Evolutionary conservation across 2,888 invertebrate species (phyloP).

Genomic region (Xanthostigma xanthostigma): DNA sequence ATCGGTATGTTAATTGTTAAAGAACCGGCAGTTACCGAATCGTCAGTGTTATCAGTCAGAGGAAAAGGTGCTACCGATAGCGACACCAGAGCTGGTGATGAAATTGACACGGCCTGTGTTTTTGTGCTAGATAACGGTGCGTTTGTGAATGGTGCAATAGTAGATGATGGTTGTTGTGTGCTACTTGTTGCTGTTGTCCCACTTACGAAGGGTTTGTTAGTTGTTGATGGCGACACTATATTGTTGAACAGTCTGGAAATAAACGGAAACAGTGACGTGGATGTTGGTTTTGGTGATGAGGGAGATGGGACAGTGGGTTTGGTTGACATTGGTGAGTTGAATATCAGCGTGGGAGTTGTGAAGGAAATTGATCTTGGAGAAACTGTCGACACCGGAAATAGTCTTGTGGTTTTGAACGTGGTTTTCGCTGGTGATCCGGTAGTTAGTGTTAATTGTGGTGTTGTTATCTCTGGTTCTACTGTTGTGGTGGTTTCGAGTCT

Average conservation of each 20-base stretch:
- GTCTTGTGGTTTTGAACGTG: constrained; percentile 18
- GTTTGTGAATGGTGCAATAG: background rate
- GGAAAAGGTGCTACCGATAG: background rate
- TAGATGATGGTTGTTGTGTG: background rate
- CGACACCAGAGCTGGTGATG: background rate
- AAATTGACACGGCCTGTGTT: background rate
- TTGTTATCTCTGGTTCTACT: background rate
- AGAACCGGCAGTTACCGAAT: background rate
- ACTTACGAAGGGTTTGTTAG: constrained; percentile 7
- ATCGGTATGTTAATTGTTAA: background rate
- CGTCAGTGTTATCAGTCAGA: constrained; percentile 1
- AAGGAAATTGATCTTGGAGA: background rate
- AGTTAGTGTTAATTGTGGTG: background rate
- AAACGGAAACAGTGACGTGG: too few species aligned
- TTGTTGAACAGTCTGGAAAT: background rate
- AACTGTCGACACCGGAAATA: constrained; percentile 16
- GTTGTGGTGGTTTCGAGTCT: background rate
- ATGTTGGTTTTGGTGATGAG: too few species aligned
- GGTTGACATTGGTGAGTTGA: too few species aligned
- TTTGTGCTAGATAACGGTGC: background rate
- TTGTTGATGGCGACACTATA: background rate
- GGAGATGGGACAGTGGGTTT: too few species aligned
- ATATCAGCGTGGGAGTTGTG: too few species aligned
- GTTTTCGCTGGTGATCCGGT: constrained; percentile 12
- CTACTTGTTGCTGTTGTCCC: constrained; percentile 2